These are phyloP conservation scores for Suncus etruscus DNA, from an alignment of 2,113 vertebrate genomes.

Conservation along the genomic window DNA sequence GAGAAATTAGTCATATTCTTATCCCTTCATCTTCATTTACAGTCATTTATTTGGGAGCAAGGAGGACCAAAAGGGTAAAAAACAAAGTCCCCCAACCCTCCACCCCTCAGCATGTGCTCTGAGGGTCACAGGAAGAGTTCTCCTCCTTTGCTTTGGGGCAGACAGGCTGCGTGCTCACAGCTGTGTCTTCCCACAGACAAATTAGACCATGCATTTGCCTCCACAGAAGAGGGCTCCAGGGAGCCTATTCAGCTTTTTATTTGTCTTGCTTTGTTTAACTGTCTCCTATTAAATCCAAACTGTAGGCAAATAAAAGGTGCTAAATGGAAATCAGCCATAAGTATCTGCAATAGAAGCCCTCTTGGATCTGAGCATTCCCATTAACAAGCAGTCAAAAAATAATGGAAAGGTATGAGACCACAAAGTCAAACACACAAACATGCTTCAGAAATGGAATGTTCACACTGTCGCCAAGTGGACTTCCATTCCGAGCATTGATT, in stretches of 20 bases:
- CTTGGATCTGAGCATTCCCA: constrained; percentile 9
- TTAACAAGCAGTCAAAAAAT: background rate
- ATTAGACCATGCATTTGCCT: background rate
- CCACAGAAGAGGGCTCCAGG: background rate
- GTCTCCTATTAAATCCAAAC: background rate
- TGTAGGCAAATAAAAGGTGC: constrained; percentile 6
- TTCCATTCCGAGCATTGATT: constrained; percentile 56
- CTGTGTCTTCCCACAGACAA: constrained; percentile 51
- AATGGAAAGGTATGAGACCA: background rate
- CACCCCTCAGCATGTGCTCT: background rate
- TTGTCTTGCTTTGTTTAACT: background rate
- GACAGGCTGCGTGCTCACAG: constrained; percentile 12
- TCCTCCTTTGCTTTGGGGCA: background rate
- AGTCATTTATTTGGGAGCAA: constrained; percentile 64
- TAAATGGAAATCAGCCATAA: background rate
- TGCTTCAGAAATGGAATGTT: constrained; percentile 40
- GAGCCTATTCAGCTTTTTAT: constrained; percentile 26
- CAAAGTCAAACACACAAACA: background rate
- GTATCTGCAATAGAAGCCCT: background rate
- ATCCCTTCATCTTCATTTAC: constrained; percentile 52
- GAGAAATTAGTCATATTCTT: constrained; percentile 62
- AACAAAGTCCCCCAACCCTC: background rate
- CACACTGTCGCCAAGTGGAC: background rate
- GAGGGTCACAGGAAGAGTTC: constrained; percentile 44
- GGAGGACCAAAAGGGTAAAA: constrained; percentile 51